Evolutionary conservation across 2,113 vertebrate genomes (phyloP), one percentile per base, ranked within the genome.

Genomic region (Ceyx melanurus): DNA sequence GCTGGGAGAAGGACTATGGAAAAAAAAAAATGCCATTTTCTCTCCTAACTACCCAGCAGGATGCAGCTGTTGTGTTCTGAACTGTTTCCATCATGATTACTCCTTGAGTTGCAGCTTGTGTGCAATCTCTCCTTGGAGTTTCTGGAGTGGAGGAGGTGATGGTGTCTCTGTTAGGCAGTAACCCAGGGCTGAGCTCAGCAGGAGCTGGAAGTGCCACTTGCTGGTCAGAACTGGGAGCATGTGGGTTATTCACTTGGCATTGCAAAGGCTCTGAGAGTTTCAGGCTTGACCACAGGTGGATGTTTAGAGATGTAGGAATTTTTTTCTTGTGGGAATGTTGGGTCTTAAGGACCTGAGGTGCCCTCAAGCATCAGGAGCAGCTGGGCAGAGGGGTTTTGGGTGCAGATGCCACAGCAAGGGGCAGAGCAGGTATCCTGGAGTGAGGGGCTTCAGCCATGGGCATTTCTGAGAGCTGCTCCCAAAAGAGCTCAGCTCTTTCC

Each of bases 41-140:
- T 6, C 16, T 26, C 28, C 42, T 60, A n/a, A 3, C 5, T 5
- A 3, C 15, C 23, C 46, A 31, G 2, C 6, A 40, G 73, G 56
- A 33, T 5, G 1, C 0, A 22, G 18, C 60, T 81, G 10, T 45
- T 61, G 67, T 15, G 4, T 50, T 64, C 42, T 37, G 42, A 82
- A 5, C 8, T 25, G 15, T 10, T 74, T 43, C 16, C 8, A 0
- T 13, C 0, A 0, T 13, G 19, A 5, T 50, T 12, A 19, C 71
- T 78, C 26, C 18, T 48, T 1, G 0, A 82, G 12, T 45, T 0
- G 0, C 7, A 28, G 7, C 21, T 40, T 20, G 12, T 1, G 2
- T 33, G 11, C 13, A n/a, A n/a, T 51, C 8, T 54, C 6, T 70
- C 8, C 51, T 81, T 0, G 0, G 81, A 11, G 21, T 54, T 58